Evolutionary conservation across 2,888 invertebrate species (phyloP).

Genomic region (Miltochrista miniata): DNA sequence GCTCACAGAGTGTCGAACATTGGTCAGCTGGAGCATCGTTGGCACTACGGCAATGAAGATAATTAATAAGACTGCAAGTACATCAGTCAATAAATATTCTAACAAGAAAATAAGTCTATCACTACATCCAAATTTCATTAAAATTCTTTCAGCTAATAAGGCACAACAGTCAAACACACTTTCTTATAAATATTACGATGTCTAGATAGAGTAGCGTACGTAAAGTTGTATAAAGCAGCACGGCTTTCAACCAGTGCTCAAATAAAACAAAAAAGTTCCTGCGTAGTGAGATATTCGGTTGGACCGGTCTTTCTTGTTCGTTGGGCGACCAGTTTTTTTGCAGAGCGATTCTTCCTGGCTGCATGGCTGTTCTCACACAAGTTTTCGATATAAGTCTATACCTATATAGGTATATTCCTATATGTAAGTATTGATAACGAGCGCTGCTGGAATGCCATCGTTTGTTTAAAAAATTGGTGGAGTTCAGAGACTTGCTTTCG

Average conservation of each 20-base stretch:
- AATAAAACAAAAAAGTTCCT: conserved; percentile 26
- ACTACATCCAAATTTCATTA: too few species aligned
- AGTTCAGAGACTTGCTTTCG: neutral
- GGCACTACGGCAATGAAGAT: too few species aligned
- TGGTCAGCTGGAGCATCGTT: too few species aligned
- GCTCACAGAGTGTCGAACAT: too few species aligned
- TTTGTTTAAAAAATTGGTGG: neutral
- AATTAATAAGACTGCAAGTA: too few species aligned
- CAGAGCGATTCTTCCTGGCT: conserved; percentile 56
- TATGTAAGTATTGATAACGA: conserved; percentile 2
- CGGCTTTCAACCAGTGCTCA: too few species aligned
- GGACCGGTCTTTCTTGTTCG: conserved; percentile 49
- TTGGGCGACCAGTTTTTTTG: conserved; percentile 54
- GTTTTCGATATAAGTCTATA: conserved; percentile 20
- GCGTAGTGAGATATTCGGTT: conserved; percentile 37
- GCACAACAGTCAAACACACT: neutral
- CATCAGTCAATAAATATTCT: too few species aligned
- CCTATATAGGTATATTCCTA: too few species aligned
- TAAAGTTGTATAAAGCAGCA: neutral
- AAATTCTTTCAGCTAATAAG: neutral
- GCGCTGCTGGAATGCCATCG: neutral
- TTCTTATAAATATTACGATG: neutral
- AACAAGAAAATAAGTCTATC: too few species aligned
- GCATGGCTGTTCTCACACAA: conserved; percentile 42
- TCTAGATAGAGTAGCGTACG: neutral